Conservation (phyloP, 2,888 invertebrate species). For the Glaucopsyche alexis region DNA sequence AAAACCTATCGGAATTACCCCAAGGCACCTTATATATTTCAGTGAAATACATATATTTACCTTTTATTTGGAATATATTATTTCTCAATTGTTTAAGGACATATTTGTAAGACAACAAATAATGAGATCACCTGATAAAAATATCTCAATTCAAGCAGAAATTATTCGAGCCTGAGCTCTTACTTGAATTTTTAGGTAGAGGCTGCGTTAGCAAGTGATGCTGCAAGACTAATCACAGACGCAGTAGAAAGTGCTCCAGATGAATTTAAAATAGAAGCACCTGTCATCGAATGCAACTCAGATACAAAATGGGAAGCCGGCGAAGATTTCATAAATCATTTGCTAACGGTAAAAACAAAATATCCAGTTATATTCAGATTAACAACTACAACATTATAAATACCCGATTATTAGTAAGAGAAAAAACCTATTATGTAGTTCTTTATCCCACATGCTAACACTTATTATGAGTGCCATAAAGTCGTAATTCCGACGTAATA, state of each 20-base stretch:
- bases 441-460: no score
- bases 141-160: no score
- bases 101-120: no score
- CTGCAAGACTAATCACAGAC: conserved; percentile 63
- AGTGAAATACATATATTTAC: not conserved
- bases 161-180: not conserved
- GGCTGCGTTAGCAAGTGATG: conserved; percentile 65
- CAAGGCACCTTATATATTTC: no score
- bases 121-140: no score
- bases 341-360: conserved; percentile 54
- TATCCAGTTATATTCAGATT: no score
- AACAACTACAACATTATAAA: not conserved
- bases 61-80: not conserved
- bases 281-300: conserved; percentile 57
- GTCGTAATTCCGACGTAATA: not conserved
- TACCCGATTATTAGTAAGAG: no score
- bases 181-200: conserved; percentile 50
- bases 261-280: conserved; percentile 58
- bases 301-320: conserved; percentile 62
- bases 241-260: conserved; percentile 64
- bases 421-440: no score
- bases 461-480: no score
- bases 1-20: no score
- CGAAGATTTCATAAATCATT: conserved; percentile 59
- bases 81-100: not conserved